phyloP scores from a whole-genome alignment of 2,113 vertebrate species.

The Mus spicilegus region DNA sequence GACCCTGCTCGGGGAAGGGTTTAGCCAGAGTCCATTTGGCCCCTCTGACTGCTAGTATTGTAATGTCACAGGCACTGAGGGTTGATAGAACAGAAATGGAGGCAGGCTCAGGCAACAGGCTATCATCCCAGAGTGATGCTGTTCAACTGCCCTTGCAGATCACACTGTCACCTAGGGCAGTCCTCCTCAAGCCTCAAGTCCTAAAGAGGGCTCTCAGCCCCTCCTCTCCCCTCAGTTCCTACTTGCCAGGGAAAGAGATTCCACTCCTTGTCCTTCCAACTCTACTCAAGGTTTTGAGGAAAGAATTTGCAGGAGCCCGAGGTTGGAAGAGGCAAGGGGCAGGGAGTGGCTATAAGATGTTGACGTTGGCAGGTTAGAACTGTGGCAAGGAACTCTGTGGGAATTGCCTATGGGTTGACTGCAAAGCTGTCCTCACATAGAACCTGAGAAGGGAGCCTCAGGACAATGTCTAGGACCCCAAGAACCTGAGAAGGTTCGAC shows the following conservation, averaged over 20 bases:
- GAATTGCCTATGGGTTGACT: constrained; percentile 1
- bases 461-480: background rate
- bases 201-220: background rate
- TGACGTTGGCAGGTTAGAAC: constrained; percentile 28
- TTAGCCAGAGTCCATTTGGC: constrained; percentile 40
- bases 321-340: background rate
- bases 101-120: constrained; percentile 24
- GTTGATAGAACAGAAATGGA: background rate
- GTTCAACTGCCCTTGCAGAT: background rate
- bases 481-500: background rate
- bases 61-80: constrained; percentile 13
- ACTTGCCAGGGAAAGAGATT: background rate
- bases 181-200: background rate
- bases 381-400: background rate
- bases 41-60: background rate
- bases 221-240: constrained; percentile 21
- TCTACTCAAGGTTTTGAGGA: constrained; percentile 16
- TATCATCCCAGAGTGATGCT: background rate
- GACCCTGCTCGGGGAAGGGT: constrained; percentile 49
- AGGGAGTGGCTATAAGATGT: background rate
- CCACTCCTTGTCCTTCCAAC: constrained; percentile 3
- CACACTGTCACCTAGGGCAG: background rate
- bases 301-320: constrained; percentile 13
- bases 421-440: background rate
- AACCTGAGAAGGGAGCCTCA: background rate